Conservation (phyloP, 2,888 invertebrate species). For the Pachliopta kotzebuea region DNA sequence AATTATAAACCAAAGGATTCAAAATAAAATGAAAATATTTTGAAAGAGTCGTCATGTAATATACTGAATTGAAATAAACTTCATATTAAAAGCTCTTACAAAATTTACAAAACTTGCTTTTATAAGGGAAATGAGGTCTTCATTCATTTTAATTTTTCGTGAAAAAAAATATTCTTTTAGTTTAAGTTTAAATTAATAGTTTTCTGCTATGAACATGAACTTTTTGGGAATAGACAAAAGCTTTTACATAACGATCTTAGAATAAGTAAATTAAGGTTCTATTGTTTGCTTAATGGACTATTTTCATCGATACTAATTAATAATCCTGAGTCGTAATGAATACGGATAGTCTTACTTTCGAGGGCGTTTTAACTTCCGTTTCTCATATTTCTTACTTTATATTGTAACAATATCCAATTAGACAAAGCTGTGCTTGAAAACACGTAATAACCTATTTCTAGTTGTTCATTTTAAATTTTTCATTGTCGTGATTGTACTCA, state of each 20-base stretch:
- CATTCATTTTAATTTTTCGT: too few relatives aligned
- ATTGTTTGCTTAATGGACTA: conserved; percentile 56
- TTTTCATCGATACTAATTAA: conserved; percentile 47
- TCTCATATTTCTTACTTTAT: conserved; percentile 58
- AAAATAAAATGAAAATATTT: not conserved
- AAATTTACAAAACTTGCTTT: not conserved
- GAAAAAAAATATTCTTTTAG: too few relatives aligned
- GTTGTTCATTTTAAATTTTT: conserved; percentile 32
- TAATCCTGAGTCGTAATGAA: conserved; percentile 55
- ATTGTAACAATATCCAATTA: conserved; percentile 41
- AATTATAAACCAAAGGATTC: too few relatives aligned
- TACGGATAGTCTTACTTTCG: conserved; percentile 54
- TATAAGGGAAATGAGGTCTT: too few relatives aligned
- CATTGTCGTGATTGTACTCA: conserved; percentile 44
- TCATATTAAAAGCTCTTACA: not conserved
- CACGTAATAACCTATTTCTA: not conserved
- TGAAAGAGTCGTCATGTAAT: not conserved
- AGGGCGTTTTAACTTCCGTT: conserved; percentile 45
- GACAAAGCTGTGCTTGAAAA: conserved; percentile 9
- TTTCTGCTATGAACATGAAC: not conserved
- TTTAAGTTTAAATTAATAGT: too few relatives aligned
- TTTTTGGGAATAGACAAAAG: too few relatives aligned
- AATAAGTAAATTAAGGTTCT: conserved; percentile 7
- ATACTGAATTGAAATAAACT: not conserved
- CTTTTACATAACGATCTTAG: too few relatives aligned